Base-by-base conservation (phyloP, 1,140 invertebrate species). In the Thaumetopoea pityocampa region DNA sequence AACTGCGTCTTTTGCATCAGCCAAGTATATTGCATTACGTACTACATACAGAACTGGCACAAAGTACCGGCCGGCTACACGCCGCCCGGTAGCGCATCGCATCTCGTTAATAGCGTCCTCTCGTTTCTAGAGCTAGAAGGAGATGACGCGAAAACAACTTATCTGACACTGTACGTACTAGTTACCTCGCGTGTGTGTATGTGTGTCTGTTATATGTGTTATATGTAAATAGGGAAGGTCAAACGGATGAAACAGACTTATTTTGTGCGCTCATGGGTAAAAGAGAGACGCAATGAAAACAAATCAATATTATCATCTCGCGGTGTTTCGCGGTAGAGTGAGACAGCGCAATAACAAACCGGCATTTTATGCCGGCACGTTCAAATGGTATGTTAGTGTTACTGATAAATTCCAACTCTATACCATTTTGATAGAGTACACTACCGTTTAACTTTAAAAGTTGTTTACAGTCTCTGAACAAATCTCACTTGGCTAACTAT, bases 131-230 rank as follows among this genome's bases (percentile, higher is more conserved):
- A 37, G 59, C 47, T 63, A 73, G 80, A 86, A 70, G 44, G 73
- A 81, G 84, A 86, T 67, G 66, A 65, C 69, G 77, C 60, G 68
- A 84, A 84, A 86, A 86, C 81, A 86, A 82, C 71, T 68, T 69
- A 67, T 70, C 63, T 70, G 63, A 53, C 62, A 41, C 58, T 53
- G 51, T 62, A n/a, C n/a, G n/a, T n/a, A n/a, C n/a, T n/a, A n/a
- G n/a, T n/a, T n/a, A n/a, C n/a, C n/a, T n/a, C n/a, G n/a, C n/a
- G n/a, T 50, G 57, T 57, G 59, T 67, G 47, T 71, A 70, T 22
- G 17, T 9, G 26, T 32, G 36, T 36, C 26, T 36, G 41, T n/a
- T n/a, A n/a, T n/a, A n/a, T 18, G 23, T 41, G 29, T 43, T n/a
- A 37, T 28, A 46, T 56, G 71, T 73, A 74, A 76, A 79, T 73